Percentiles rank a stretch among this genome's conserved stretches.
Evolutionary conservation across 1,140 invertebrate genomes (phyloP).

Genomic region (Rhyzopertha dominica): DNA sequence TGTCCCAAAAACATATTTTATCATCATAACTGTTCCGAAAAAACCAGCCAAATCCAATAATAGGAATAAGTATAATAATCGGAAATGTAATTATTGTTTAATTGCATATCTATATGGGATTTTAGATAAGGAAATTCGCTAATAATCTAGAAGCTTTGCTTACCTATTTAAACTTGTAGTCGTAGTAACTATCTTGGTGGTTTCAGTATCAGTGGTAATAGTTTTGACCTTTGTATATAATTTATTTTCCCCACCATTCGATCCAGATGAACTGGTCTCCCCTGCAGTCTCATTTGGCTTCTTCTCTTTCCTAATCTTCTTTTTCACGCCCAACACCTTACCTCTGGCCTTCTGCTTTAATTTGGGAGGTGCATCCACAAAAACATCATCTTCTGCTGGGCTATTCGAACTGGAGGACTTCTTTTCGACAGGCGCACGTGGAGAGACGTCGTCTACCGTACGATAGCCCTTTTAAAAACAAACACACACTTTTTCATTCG

Average conservation of each 20-base stretch:
- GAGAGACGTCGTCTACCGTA: slow-evolving; percentile 22
- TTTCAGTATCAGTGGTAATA: slow-evolving; percentile 29
- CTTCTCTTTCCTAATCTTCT: slow-evolving; percentile 31
- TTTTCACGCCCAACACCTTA: slow-evolving; percentile 25
- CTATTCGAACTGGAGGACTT: slow-evolving; percentile 9
- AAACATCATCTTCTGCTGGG: slow-evolving; percentile 23
- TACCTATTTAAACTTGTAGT: slow-evolving; percentile 37
- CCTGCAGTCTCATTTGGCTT: slow-evolving; percentile 18
- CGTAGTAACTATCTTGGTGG: slow-evolving; percentile 33
- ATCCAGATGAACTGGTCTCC: too few species aligned
- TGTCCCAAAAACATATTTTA: too few species aligned
- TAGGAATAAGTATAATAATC: neutral
- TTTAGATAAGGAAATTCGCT: too few species aligned
- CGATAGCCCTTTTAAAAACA: slow-evolving; percentile 35
- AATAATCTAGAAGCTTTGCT: too few species aligned
- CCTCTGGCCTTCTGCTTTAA: slow-evolving; percentile 25
- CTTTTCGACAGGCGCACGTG: neutral
- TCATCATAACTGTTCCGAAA: too few species aligned
- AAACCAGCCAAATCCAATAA: too few species aligned
- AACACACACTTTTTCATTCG: too few species aligned
- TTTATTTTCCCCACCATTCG: too few species aligned
- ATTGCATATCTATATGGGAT: too few species aligned
- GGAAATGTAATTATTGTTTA: neutral
- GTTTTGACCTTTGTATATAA: slow-evolving; percentile 21
- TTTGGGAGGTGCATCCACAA: slow-evolving; percentile 18